Evolutionary conservation across 2,113 vertebrate genomes (phyloP).

Genomic region (Rhegmatorhina hoffmannsi): DNA sequence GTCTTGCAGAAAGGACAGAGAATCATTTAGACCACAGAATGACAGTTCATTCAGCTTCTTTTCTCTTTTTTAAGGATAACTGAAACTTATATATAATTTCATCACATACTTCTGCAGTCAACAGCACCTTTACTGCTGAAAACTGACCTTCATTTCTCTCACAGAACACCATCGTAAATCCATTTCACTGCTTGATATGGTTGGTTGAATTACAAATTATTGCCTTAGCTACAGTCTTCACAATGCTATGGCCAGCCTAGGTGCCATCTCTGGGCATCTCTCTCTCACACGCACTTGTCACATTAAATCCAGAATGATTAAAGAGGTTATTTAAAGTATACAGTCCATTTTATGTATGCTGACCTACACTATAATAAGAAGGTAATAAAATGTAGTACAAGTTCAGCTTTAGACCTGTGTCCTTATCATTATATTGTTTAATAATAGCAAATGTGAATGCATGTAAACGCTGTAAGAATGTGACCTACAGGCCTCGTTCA

Average conservation of each 20-base stretch:
- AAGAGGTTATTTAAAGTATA: constrained; percentile 53
- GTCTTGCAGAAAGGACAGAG: background rate
- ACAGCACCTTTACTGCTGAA: constrained; percentile 41
- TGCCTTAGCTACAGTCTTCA: constrained; percentile 15
- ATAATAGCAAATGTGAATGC: background rate
- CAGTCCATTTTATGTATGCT: constrained; percentile 11
- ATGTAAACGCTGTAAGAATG: background rate
- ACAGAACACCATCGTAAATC: constrained; percentile 53
- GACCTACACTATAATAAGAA: background rate
- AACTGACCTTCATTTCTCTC: constrained; percentile 68
- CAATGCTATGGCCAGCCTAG: background rate
- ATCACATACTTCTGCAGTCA: constrained; percentile 46
- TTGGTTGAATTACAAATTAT: constrained; percentile 67
- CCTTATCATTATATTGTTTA: background rate
- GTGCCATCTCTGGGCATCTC: background rate
- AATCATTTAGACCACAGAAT: background rate
- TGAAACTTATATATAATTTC: constrained; percentile 57
- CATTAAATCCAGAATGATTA: constrained; percentile 42
- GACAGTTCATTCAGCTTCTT: background rate
- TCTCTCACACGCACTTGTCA: background rate
- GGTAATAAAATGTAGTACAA: constrained; percentile 2
- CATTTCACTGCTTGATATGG: constrained; percentile 62
- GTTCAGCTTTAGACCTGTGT: background rate
- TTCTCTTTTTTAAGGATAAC: constrained; percentile 1
- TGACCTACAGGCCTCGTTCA: background rate